These are phyloP conservation scores for Mola mola DNA, from an alignment of 2,113 vertebrate genomes.

Conservation along the genomic window DNA sequence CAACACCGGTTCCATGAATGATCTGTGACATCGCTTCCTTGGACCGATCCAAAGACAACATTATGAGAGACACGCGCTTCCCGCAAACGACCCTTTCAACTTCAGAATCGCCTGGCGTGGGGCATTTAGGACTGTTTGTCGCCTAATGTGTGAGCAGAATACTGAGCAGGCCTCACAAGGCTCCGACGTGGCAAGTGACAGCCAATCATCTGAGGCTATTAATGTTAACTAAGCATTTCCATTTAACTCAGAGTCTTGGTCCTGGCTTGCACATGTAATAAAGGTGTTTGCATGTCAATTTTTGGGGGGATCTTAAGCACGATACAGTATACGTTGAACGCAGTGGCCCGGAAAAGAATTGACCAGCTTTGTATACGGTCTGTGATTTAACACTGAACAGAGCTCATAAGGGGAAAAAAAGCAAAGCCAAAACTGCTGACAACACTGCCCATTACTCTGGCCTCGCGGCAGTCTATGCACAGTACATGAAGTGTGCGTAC, in stretches of 20 bases:
- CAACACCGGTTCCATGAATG: constrained; percentile 73
- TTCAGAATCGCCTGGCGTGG: constrained; percentile 21
- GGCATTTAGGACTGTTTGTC: constrained; percentile 64
- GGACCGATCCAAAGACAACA: constrained; percentile 73
- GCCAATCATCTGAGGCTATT: constrained; percentile 43
- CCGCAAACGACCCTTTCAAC: constrained; percentile 8
- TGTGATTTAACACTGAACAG: constrained; percentile 64
- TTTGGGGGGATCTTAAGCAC: constrained; percentile 46
- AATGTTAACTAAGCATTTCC: constrained; percentile 61
- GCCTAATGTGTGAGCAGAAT: constrained; percentile 47
- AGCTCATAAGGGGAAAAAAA: constrained; percentile 44
- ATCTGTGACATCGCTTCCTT: constrained; percentile 71
- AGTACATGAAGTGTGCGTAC: constrained; percentile 70
- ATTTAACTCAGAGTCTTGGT: constrained; percentile 29
- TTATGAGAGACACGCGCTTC: constrained; percentile 53
- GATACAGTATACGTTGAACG: constrained; percentile 51
- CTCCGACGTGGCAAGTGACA: constrained; percentile 60
- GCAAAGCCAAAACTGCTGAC: constrained; percentile 72
- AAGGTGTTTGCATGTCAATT: constrained; percentile 51
- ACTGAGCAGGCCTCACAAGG: constrained; percentile 41
- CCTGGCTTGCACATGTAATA: constrained; percentile 20
- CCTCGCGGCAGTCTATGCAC: constrained; percentile 65
- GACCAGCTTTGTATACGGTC: constrained; percentile 50
- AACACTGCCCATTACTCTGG: constrained; percentile 57
- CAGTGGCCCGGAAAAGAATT: constrained; percentile 34